phyloP scores from a whole-genome alignment of 2,113 vertebrate species.

The Mugil cephalus region DNA sequence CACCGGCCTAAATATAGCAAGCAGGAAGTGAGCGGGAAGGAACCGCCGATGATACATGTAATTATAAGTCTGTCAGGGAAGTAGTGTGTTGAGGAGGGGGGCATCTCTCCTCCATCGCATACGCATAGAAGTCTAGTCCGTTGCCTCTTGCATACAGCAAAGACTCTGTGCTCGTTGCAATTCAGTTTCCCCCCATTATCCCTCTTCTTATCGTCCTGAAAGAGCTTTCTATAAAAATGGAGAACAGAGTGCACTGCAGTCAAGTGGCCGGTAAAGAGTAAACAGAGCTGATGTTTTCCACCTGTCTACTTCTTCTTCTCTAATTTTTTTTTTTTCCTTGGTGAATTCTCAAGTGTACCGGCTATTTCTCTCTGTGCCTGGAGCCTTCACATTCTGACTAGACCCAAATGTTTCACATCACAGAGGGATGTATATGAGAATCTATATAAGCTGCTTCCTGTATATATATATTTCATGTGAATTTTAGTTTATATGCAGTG shows the following conservation, averaged over 20 bases:
- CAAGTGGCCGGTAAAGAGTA: slow-evolving; percentile 57
- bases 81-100: slow-evolving; percentile 37
- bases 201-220: slow-evolving; percentile 49
- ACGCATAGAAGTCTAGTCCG: slow-evolving; percentile 20
- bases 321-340: slow-evolving; percentile 52
- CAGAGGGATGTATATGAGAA: slow-evolving; percentile 23
- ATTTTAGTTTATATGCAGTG: slow-evolving; percentile 4
- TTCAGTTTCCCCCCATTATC: slow-evolving; percentile 38
- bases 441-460: slow-evolving; percentile 30
- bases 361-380: slow-evolving; percentile 11
- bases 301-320: slow-evolving; percentile 40
- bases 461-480: slow-evolving; percentile 16
- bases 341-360: slow-evolving; percentile 37
- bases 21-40: slow-evolving; percentile 71
- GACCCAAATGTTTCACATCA: slow-evolving; percentile 32
- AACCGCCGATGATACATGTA: slow-evolving; percentile 67
- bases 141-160: slow-evolving; percentile 18
- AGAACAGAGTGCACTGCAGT: slow-evolving; percentile 49
- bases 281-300: slow-evolving; percentile 60
- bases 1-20: slow-evolving; percentile 74
- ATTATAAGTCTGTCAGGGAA: slow-evolving; percentile 65
- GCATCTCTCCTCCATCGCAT: slow-evolving; percentile 32
- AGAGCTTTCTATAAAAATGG: slow-evolving; percentile 49
- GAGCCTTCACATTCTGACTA: background rate
- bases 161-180: slow-evolving; percentile 36